phyloP scores from a whole-genome alignment of 2,797 vertebrate genomes.

The Mormyrops boulengeri region DNA sequence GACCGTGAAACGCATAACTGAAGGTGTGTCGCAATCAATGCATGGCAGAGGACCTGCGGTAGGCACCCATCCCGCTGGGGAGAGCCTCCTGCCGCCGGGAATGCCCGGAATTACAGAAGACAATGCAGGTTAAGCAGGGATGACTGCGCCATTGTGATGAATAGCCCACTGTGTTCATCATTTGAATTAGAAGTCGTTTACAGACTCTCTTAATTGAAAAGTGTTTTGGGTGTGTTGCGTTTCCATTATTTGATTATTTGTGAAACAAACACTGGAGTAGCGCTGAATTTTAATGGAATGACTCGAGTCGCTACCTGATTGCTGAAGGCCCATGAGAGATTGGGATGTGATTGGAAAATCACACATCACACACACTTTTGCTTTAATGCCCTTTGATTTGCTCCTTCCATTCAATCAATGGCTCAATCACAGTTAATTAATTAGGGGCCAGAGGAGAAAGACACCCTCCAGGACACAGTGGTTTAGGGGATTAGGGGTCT shows the following conservation, averaged over 20 bases:
- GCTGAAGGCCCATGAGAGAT: neutral
- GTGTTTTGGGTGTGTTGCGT: neutral
- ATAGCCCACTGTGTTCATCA: neutral
- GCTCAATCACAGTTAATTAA: conserved; percentile 26
- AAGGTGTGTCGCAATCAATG: neutral
- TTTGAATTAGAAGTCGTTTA: neutral
- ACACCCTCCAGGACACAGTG: neutral
- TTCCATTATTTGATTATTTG: conserved; percentile 2
- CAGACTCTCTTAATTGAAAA: neutral
- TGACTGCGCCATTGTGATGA: neutral
- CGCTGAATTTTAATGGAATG: neutral
- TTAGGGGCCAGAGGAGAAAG: conserved; percentile 2
- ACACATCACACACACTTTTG: neutral
- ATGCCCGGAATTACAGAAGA: neutral
- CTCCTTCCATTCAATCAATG: neutral
- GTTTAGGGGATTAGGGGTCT: neutral
- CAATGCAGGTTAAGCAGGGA: neutral
- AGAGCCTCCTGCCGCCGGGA: neutral
- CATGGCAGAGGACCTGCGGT: neutral
- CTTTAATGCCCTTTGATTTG: neutral
- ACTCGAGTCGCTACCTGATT: neutral
- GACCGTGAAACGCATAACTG: neutral
- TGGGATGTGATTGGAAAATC: neutral
- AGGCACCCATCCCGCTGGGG: neutral
- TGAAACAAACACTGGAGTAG: neutral